A percentile compares a stretch with the other conserved stretches of the same genome.
phyloP scores from a whole-genome alignment of 2,797 vertebrate species.

The Presbytis comata region DNA sequence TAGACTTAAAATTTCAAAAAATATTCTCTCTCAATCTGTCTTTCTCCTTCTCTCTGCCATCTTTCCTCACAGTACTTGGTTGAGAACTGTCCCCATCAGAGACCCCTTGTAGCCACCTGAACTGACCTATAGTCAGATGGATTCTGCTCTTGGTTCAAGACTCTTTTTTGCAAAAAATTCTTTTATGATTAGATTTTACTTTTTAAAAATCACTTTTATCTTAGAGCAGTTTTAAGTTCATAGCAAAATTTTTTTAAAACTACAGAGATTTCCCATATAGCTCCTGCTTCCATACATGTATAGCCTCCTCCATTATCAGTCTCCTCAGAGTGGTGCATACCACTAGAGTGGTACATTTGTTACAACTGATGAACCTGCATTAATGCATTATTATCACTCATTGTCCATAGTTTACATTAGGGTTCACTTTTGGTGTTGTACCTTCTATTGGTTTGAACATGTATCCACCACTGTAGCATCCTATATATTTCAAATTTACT shows the following conservation, averaged over 20 bases:
- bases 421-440: not conserved
- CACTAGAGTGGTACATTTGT: not conserved
- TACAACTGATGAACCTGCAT: not conserved
- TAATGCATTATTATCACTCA: not conserved
- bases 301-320: not conserved
- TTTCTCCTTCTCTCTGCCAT: not conserved
- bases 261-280: not conserved
- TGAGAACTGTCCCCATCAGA: not conserved
- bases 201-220: not conserved
- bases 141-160: not conserved
- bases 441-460: not conserved
- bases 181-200: not conserved
- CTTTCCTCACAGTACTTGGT: not conserved
- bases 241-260: not conserved
- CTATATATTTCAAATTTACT: not conserved
- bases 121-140: not conserved
- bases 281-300: not conserved
- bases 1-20: not conserved
- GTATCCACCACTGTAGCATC: not conserved
- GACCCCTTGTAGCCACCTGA: accelerated
- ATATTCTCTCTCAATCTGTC: not conserved
- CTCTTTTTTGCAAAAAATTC: not conserved
- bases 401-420: not conserved
- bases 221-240: not conserved
- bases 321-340: not conserved